Conservation (phyloP, 2,797 vertebrate species). For the Falco columbarius region DNA sequence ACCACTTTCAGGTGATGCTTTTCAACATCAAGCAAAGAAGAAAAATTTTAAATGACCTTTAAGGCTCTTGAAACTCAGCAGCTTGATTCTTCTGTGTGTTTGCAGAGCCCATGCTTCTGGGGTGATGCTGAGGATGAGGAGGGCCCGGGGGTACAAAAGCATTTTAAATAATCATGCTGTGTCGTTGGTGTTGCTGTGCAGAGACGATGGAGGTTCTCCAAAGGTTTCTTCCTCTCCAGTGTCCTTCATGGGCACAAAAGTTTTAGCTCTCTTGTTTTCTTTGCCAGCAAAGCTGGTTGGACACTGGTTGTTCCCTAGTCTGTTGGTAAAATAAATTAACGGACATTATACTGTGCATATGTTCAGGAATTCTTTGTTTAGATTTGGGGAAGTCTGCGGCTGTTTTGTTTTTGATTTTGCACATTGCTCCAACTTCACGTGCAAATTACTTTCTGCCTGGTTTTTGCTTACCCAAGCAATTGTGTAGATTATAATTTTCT, state of each 20-base stretch:
- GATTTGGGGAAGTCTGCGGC: not conserved
- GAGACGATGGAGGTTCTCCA: not conserved
- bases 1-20: accelerated
- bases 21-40: not conserved
- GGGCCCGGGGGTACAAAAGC: not conserved
- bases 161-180: not conserved
- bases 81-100: not conserved
- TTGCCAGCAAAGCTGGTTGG: not conserved
- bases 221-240: not conserved
- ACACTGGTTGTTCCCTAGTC: not conserved
- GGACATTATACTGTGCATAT: not conserved
- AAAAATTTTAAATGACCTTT: not conserved
- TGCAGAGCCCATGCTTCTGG: not conserved
- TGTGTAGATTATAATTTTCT: not conserved
- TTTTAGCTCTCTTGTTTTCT: not conserved
- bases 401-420: not conserved
- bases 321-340: not conserved
- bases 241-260: not conserved
- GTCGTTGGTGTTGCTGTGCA: not conserved
- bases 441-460: not conserved
- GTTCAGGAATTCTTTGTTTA: not conserved
- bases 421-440: not conserved
- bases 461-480: not conserved
- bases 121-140: not conserved
- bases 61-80: not conserved